Base-by-base conservation (phyloP, 2,797 vertebrate genomes). In the Gila robusta region DNA sequence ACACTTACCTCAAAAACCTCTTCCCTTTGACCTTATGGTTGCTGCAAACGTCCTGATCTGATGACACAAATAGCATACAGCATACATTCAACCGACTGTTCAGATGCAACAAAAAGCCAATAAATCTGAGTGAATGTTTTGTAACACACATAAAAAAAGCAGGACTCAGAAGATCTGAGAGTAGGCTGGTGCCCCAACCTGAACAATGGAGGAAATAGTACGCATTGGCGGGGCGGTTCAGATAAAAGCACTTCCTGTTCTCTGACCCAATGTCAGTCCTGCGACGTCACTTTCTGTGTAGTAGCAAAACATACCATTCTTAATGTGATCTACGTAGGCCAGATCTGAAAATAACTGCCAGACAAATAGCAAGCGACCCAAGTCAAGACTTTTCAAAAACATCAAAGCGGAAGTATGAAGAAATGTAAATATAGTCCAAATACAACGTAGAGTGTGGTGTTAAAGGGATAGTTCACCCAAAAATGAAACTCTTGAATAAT, bases 191-290 rank as follows among this genome's bases (percentile, higher is more conserved):
- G 88, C 78, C 47, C 81, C 59, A 72, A 74, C 86, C 86, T 90
- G 93, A 93, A 95, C 93, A 95, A 95, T 94, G 90, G 91, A 87
- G 85, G 81, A 81, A 86, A 14, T 17, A 87, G 76, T 88, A 85
- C 70, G 56, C 92, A 89, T 91, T 90, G 90, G 90, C 90, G 89
- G 93, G 91, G 89, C 87, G 88, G 89, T 79, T 90, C 87, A 79
- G 87, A 94, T 95, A 92, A 96, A 95, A 95, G 94, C 88, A 83
- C 92, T 95, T 95, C 95, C 95, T 89, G 89, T 94, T 92, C 91
- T 83, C 85, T 93, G 93, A 92, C 92, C 93, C 91, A 87, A 90
- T 86, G 90, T 92, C 92, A 91, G 92, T 92, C 90, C 90, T 87
- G 89, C 92, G 87, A 90, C 86, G 91, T 90, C 83, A 85, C 89